phyloP scores from a whole-genome alignment of 2,888 invertebrate species.

The Cataglyphis livida region DNA sequence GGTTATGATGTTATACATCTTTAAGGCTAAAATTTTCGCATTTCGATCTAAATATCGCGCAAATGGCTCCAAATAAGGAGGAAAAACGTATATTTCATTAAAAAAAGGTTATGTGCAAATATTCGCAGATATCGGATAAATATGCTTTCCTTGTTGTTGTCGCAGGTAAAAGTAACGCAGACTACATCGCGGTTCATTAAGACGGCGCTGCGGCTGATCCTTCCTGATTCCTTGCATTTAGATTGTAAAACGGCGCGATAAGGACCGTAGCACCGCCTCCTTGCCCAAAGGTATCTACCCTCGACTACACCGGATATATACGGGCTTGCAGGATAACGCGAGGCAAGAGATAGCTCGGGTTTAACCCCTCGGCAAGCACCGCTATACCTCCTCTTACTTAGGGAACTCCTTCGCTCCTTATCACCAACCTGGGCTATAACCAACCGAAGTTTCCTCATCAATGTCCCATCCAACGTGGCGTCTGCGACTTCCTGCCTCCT shows the following conservation, averaged over 20 bases:
- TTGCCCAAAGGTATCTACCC: constrained; percentile 68
- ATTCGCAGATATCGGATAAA: background rate
- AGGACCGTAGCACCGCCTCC: constrained; percentile 66
- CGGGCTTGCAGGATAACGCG: constrained; percentile 75
- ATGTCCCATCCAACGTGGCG: constrained; percentile 80
- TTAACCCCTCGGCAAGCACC: constrained; percentile 76
- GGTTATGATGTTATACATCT: background rate
- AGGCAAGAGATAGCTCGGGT: constrained; percentile 78
- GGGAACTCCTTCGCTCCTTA: constrained; percentile 81
- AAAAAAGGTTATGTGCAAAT: background rate
- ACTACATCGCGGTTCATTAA: constrained; percentile 70
- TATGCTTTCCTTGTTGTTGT: constrained; percentile 16
- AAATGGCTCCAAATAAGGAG: background rate
- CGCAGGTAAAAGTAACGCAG: constrained; percentile 9
- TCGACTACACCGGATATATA: constrained; percentile 74
- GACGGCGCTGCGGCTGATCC: constrained; percentile 67
- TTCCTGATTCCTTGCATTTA: constrained; percentile 77
- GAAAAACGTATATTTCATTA: background rate
- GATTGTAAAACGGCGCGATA: constrained; percentile 78
- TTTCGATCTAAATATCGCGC: background rate
- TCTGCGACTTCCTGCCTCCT: constrained; percentile 76
- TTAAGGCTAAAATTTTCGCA: background rate
- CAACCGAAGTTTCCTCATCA: constrained; percentile 83
- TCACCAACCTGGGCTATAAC: constrained; percentile 78
- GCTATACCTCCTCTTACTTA: constrained; percentile 77